Conservation (phyloP, 2,888 invertebrate genomes). For the Onthophagus sagittarius region DNA sequence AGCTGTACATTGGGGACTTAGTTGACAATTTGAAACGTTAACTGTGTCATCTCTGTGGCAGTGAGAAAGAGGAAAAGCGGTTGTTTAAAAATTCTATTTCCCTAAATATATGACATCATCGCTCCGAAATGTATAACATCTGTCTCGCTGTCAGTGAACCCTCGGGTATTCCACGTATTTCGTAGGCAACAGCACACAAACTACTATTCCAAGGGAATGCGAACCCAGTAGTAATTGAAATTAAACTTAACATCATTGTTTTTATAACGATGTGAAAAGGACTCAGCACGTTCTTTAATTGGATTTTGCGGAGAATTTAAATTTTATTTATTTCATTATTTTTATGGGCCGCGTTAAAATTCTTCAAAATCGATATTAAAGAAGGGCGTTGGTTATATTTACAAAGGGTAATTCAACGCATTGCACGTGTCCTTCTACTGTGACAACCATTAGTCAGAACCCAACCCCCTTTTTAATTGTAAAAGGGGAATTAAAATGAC, state of each 20-base stretch:
- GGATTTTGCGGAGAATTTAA: not conserved
- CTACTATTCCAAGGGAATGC: not conserved
- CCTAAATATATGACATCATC: slow-evolving; percentile 13
- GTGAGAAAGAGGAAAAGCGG: not conserved
- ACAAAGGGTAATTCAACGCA: not conserved
- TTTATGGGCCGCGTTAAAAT: too few relatives aligned
- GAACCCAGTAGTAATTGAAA: not conserved
- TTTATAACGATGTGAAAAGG: not conserved
- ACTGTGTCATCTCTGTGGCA: not conserved
- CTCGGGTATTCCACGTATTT: not conserved
- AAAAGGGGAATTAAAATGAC: not conserved
- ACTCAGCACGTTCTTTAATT: not conserved
- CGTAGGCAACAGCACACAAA: not conserved
- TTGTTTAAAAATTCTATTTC: slow-evolving; percentile 9
- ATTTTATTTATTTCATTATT: too few relatives aligned
- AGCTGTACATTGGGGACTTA: not conserved
- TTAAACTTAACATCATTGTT: not conserved
- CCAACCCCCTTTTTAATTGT: not conserved
- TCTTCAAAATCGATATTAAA: not conserved
- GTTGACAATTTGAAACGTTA: too few relatives aligned
- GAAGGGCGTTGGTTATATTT: not conserved
- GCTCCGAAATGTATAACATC: slow-evolving; percentile 8
- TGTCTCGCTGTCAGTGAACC: not conserved
- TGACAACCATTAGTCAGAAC: not conserved
- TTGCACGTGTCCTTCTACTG: not conserved